Percentiles rank a stretch among this genome's conserved stretches.
Conservation (phyloP, 2,113 vertebrate species). For the Coptodon bakossiorum region DNA sequence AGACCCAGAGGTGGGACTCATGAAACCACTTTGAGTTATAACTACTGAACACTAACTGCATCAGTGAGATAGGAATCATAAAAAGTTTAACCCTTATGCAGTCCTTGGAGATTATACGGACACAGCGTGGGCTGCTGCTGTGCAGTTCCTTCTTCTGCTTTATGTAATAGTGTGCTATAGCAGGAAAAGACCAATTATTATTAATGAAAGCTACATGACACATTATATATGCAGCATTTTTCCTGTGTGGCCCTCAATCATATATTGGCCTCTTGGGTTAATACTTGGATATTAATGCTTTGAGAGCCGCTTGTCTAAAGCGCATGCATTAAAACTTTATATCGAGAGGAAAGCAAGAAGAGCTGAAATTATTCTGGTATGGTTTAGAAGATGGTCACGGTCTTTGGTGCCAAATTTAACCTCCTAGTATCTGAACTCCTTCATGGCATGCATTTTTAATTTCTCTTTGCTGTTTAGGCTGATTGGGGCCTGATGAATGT, state of each 20-base stretch:
- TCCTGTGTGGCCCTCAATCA: neutral
- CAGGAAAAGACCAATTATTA: neutral
- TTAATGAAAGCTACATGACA: neutral
- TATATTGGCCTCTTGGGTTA: neutral
- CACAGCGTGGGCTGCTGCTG: neutral
- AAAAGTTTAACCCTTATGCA: neutral
- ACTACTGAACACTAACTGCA: neutral
- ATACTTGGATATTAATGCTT: neutral
- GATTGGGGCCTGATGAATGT: fast-evolving
- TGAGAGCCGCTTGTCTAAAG: neutral
- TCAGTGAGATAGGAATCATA: neutral
- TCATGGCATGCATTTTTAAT: neutral
- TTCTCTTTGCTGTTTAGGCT: neutral
- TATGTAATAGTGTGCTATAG: neutral
- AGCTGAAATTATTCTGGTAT: neutral
- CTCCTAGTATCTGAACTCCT: fast-evolving
- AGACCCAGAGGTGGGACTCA: slow-evolving; percentile 78
- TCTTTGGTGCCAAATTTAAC: neutral
- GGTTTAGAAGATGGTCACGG: fast-evolving
- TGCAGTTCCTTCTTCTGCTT: fast-evolving
- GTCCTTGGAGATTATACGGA: neutral
- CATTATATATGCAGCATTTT: neutral
- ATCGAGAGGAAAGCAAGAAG: neutral
- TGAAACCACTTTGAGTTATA: neutral
- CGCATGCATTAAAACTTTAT: neutral